A percentile compares a stretch with the other conserved stretches of the same genome.
Conservation (phyloP, 2,113 vertebrate species). For the Mesocricetus auratus region DNA sequence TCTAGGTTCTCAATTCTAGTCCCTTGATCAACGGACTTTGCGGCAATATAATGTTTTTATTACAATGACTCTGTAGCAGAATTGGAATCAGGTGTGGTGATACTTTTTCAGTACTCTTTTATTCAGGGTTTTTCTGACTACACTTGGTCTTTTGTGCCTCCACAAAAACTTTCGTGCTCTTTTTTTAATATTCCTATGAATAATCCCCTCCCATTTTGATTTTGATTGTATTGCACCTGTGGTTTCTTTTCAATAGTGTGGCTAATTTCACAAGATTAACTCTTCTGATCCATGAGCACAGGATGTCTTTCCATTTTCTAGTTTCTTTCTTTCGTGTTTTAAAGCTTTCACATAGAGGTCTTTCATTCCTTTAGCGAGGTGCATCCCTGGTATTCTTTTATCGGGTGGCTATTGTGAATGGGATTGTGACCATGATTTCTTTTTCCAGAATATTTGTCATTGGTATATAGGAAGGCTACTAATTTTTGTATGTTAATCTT, state of each 20-base stretch:
- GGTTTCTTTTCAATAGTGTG: not conserved
- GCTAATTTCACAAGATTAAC: not conserved
- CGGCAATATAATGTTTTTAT: not conserved
- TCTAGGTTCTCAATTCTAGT: not conserved
- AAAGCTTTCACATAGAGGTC: not conserved
- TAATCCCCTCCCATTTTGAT: not conserved
- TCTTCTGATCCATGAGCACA: not conserved
- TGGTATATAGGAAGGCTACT: not conserved
- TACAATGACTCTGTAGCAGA: not conserved
- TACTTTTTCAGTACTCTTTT: not conserved
- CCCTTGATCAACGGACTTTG: not conserved
- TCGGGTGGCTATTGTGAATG: not conserved
- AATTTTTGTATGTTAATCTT: not conserved
- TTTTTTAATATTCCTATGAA: not conserved
- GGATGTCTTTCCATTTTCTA: not conserved
- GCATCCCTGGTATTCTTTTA: not conserved
- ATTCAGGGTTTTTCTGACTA: not conserved
- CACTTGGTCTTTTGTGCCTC: not conserved
- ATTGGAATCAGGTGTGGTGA: not conserved
- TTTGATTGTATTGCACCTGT: not conserved
- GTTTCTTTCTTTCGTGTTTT: not conserved
- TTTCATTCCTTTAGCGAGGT: not conserved
- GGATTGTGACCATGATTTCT: not conserved
- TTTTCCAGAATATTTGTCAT: not conserved
- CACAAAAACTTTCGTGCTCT: not conserved